Evolutionary conservation across 2,888 invertebrate genomes (phyloP).

Genomic region (Erannis defoliaria): DNA sequence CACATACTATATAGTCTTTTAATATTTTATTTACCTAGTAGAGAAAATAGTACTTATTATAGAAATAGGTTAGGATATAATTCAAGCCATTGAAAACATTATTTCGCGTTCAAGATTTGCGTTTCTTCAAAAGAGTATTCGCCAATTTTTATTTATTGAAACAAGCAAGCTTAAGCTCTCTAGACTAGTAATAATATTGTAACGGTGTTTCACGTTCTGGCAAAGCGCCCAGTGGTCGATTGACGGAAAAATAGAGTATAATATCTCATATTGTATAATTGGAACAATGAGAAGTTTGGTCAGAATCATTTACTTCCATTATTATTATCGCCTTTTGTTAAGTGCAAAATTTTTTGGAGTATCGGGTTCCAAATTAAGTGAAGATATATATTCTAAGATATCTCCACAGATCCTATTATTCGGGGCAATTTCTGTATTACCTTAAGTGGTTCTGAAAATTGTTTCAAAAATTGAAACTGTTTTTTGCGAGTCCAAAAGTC

Average conservation of each 20-base stretch:
- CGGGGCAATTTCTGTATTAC: no score
- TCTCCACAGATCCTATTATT: neutral
- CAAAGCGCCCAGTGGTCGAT: constrained; percentile 70
- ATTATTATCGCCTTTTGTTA: neutral
- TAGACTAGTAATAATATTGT: neutral
- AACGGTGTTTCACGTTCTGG: constrained; percentile 54
- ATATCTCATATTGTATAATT: constrained; percentile 16
- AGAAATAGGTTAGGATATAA: no score
- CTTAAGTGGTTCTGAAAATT: no score
- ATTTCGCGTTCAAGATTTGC: no score
- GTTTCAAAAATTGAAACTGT: no score
- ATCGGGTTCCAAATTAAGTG: neutral
- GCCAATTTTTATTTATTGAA: neutral
- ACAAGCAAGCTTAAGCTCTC: neutral
- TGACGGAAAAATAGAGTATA: constrained; percentile 61
- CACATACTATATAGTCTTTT: no score
- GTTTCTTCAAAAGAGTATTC: neutral
- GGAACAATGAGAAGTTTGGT: constrained; percentile 45
- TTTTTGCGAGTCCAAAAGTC: no score
- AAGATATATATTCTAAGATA: neutral
- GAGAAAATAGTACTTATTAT: no score
- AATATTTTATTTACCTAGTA: no score
- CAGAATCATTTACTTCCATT: neutral
- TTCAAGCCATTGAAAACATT: no score
- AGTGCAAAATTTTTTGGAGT: neutral